Evolutionary conservation across 2,888 invertebrate species (phyloP), one percentile per base, ranked within the genome.

Genomic region (Melitaea athalia): DNA sequence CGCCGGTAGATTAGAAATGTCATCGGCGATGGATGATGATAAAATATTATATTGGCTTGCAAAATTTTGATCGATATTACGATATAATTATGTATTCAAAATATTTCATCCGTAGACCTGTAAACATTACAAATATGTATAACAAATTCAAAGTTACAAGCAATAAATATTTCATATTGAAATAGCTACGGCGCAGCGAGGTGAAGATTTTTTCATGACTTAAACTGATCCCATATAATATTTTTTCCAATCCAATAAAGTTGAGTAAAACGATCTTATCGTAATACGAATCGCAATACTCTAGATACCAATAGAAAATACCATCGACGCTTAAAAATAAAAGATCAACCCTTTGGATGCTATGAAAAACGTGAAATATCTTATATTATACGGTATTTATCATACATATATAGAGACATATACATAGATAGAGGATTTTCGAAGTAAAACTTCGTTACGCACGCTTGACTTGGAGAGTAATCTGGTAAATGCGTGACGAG

Each of bases 1-100:
- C 80, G 79, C 75, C 75, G 76, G 73, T 79, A 83, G 87, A 88
- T 87, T 88, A 84, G 82, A 80, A 72, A 72, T 69, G 70, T 62
- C 66, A 64, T 50, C 62, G 71, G 71, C 68, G 64, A 70, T 65
- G 65, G 68, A 73, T 68, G 59, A 59, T 59, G 69, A 72, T 66
- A 70, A 67, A 55, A 66, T 61, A 45, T 55, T 62, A 61, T 66
- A 42, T 61, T 49, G n/a, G 15, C 1, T 14, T 42, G 38, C 38
- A 42, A 11, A 38, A 57, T 15, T 15, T 57, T 57, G 42, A 42
- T 42, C 38, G 33, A 55, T 52, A 24, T 55, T 33, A 7, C 31
- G 14, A 31, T 53, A 31, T 24, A n/a, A n/a, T n/a, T n/a, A 3
- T 24, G 24, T 3, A 52, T 24, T 11, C 24, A 52, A 24, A 11